Base-by-base conservation (phyloP, 2,888 invertebrate species). In the Diarsia rubi region DNA sequence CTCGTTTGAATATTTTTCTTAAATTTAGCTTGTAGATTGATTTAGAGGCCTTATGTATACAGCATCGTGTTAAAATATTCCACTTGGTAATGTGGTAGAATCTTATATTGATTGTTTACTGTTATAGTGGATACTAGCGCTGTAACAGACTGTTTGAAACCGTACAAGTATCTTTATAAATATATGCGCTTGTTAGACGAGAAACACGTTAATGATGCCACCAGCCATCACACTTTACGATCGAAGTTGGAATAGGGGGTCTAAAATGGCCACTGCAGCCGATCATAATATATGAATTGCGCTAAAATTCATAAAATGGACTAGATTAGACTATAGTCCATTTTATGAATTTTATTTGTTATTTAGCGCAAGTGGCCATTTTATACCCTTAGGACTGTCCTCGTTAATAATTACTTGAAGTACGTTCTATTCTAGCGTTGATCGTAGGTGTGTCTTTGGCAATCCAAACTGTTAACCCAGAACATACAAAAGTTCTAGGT, bases 1-100 rank as follows among this genome's bases (percentile, higher is more conserved):
- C 73, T 24, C 54, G 73, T 81, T 85, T 75, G 42, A 73, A 66
- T 81, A 64, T 57, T 63, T 66, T 63, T 79, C 59, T 54, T 73
- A 81, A 69, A 62, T 69, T 70, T 75, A 79, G 60, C 37, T 49
- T 37, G 42, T 49, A 67, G 54, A 54, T 68, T 64, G 16, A 52
- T 74, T 72, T 66, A 4, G 69, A 62, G 37, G 69, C 57, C n/a
- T 45, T 62, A 62, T 82, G 62, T 52, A 31, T 14, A 49, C 27
- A 24, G 52, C 47, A 69, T 74, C 63, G 65, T 69, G 31, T 78
- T 57, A 3, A 59, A 54, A 67, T 52, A 52, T 65, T 52, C 47
- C 27, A 24, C 14, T 31, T 69, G 37, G 14, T 21, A 27, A 59
- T 62, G 42, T 75, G 63, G 45, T 54, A 24, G 16, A 24, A 70